A percentile compares a stretch with the other conserved stretches of the same genome.
Evolutionary conservation across 2,113 vertebrate species (phyloP).

Genomic region (Hemiprocne comata): DNA sequence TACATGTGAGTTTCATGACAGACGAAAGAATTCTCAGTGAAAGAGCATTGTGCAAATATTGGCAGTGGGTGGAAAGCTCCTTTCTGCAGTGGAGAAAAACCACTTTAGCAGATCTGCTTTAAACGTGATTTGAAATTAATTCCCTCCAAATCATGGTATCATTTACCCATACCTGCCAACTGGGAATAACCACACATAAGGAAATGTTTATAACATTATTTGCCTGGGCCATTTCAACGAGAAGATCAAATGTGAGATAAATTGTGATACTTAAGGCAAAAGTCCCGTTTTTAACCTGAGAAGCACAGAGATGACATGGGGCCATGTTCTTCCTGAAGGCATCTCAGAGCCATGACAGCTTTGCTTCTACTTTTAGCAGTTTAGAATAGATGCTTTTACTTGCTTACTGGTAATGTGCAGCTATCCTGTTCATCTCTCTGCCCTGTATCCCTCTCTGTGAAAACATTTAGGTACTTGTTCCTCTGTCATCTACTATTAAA

Average conservation of each 20-base stretch:
- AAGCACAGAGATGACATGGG: not conserved
- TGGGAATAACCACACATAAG: not conserved
- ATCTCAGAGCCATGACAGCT: not conserved
- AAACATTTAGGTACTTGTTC: not conserved
- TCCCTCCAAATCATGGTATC: not conserved
- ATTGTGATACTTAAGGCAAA: not conserved
- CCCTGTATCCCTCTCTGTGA: not conserved
- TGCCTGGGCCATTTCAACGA: not conserved
- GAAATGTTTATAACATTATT: not conserved
- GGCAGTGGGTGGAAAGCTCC: not conserved
- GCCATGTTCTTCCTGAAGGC: not conserved
- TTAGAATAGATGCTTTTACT: not conserved
- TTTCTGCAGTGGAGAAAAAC: not conserved
- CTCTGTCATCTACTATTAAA: not conserved
- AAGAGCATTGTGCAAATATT: not conserved
- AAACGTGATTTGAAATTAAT: constrained; percentile 11
- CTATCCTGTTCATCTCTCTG: not conserved
- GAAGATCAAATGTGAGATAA: not conserved
- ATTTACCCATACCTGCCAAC: not conserved
- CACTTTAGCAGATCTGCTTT: not conserved
- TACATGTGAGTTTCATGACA: not conserved
- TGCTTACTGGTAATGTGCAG: not conserved
- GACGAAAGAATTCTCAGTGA: not conserved
- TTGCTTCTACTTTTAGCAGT: not conserved
- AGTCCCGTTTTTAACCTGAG: not conserved